Conservation (phyloP, 30 jellyfish, hydroid and myxozoan genomes). For the Chrysaora quinquecirrha region DNA sequence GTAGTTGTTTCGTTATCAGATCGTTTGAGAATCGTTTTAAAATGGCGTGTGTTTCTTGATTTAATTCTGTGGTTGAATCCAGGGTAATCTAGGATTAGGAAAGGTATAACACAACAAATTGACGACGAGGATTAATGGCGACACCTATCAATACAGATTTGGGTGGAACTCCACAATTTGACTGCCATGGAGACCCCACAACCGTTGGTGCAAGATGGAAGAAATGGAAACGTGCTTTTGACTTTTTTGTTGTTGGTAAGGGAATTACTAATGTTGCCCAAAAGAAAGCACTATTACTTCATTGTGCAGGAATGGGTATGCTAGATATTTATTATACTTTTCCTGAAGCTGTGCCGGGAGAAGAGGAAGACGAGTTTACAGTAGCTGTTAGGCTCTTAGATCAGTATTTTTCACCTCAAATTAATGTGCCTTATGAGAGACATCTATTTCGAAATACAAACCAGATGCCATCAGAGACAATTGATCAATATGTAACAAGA, state of each 20-base stretch:
- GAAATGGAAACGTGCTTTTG: slow-evolving; percentile 68
- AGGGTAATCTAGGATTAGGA: too few species aligned
- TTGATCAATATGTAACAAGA: slow-evolving; percentile 47
- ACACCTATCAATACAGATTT: slow-evolving; percentile 49
- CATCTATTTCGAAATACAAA: neutral
- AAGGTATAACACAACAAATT: slow-evolving; percentile 12
- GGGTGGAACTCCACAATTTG: slow-evolving; percentile 37
- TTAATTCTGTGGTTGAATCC: too few species aligned
- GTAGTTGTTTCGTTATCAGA: too few species aligned
- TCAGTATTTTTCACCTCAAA: slow-evolving; percentile 29
- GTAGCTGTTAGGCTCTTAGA: slow-evolving; percentile 1
- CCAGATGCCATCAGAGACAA: slow-evolving; percentile 30
- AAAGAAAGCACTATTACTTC: slow-evolving; percentile 61
- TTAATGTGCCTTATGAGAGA: slow-evolving; percentile 50
- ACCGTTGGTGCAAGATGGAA: slow-evolving; percentile 61
- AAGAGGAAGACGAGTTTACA: neutral
- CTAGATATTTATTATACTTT: neutral
- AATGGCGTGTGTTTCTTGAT: too few species aligned
- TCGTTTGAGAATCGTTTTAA: too few species aligned
- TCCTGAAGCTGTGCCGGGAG: slow-evolving; percentile 23
- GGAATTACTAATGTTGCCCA: slow-evolving; percentile 44
- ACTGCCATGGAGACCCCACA: slow-evolving; percentile 67
- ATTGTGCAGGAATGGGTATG: slow-evolving; percentile 52
- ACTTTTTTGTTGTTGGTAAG: slow-evolving; percentile 43
- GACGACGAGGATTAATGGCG: slow-evolving; percentile 61